Conservation (phyloP, 2,888 invertebrate species). For the Eudasyphora cyanicolor region DNA sequence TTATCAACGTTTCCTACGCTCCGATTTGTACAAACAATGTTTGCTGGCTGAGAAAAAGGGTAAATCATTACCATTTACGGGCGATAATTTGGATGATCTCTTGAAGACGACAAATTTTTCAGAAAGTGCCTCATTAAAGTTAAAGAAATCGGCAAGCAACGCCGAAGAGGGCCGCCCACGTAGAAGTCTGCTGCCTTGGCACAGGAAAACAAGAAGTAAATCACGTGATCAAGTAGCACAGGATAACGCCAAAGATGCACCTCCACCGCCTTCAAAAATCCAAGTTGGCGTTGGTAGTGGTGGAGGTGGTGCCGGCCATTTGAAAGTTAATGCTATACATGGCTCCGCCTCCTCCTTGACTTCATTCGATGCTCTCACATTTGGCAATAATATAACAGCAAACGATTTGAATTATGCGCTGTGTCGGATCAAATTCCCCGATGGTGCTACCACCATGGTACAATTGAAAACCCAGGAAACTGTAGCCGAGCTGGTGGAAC, state of each 20-base stretch:
- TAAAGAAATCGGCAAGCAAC: slow-evolving; percentile 92
- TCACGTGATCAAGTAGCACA: slow-evolving; percentile 82
- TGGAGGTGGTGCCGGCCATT: not conserved
- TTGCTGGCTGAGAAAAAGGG: slow-evolving; percentile 85
- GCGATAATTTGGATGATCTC: slow-evolving; percentile 78
- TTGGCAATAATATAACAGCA: slow-evolving; percentile 57
- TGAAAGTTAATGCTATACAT: slow-evolving; percentile 68
- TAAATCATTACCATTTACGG: slow-evolving; percentile 82
- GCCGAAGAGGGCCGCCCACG: slow-evolving; percentile 91
- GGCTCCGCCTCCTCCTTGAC: slow-evolving; percentile 79
- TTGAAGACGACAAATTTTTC: slow-evolving; percentile 73
- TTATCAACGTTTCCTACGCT: slow-evolving; percentile 93
- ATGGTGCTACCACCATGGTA: slow-evolving; percentile 95
- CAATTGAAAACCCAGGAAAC: slow-evolving; percentile 88
- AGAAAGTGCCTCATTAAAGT: slow-evolving; percentile 72
- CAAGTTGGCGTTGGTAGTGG: not conserved
- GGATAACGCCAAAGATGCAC: slow-evolving; percentile 47
- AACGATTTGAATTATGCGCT: slow-evolving; percentile 78
- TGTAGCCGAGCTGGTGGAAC: slow-evolving; percentile 88
- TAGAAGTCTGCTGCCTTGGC: slow-evolving; percentile 94
- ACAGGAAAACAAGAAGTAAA: slow-evolving; percentile 86
- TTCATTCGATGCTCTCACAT: slow-evolving; percentile 76
- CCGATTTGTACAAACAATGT: slow-evolving; percentile 92
- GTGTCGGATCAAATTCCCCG: slow-evolving; percentile 93
- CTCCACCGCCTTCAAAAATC: not conserved